Evolutionary conservation across 2,797 vertebrate species (phyloP).

Genomic region (Erpetoichthys calabaricus): DNA sequence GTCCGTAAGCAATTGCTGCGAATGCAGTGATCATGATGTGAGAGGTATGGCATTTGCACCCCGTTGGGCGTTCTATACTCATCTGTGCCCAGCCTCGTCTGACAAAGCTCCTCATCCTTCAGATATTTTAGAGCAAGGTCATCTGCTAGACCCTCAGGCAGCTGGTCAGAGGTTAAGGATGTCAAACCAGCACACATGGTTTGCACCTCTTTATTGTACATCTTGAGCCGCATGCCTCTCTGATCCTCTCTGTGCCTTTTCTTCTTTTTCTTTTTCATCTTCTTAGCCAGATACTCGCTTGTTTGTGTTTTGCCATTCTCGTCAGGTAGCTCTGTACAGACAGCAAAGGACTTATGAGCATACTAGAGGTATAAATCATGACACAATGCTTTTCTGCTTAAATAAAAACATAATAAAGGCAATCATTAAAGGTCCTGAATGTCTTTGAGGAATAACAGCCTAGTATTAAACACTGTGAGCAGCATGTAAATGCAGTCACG

Average conservation of each 20-base stretch:
- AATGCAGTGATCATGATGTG: constrained; percentile 85
- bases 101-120: constrained; percentile 55
- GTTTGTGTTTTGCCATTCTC: constrained; percentile 73
- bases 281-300: constrained; percentile 67
- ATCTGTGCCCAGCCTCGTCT: constrained; percentile 42
- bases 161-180: constrained; percentile 41
- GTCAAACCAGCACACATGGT: constrained; percentile 62
- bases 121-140: constrained; percentile 40
- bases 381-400: too few species aligned
- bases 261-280: constrained; percentile 90
- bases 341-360: constrained; percentile 21
- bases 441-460: too few species aligned
- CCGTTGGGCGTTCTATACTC: constrained; percentile 58
- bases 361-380: background rate
- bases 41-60: constrained; percentile 67
- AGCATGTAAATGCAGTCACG: too few species aligned
- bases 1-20: constrained; percentile 82
- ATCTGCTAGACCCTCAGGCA: constrained; percentile 45
- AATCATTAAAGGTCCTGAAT: too few species aligned
- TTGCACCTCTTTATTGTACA: constrained; percentile 84
- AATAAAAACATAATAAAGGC: too few species aligned
- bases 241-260: constrained; percentile 79
- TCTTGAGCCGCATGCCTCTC: constrained; percentile 59
- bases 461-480: too few species aligned
- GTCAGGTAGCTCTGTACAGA: constrained; percentile 54